Base-by-base conservation (phyloP, 2,888 invertebrate genomes). In the Augiades crinisus region DNA sequence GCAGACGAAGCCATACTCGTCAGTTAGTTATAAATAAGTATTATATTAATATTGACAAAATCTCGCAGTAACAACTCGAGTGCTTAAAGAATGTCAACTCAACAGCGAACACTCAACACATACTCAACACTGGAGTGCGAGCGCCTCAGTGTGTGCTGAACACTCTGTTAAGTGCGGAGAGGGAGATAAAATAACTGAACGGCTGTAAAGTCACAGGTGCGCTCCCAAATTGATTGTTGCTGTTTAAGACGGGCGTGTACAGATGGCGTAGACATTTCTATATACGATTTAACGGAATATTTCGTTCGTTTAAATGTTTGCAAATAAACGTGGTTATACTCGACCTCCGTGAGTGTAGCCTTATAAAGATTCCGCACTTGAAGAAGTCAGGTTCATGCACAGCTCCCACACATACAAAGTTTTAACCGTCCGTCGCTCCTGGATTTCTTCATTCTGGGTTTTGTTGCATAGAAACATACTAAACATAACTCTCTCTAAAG, bases 151-250 rank as follows among this genome's bases (percentile, higher is more conserved):
- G 47, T 49, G 47, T 49, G 17, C 40, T 33, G 40, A 41, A 41
- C 21, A 21, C 41, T 49, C 30, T 31, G 31, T 31, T 30, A n/a
- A 19, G 8, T 5, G 24, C 6, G 4, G 30, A 30, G 7, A 10
- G 30, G 30, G 30, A 40, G 33, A 40, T 40, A 40, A 40, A 47
- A 40, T 33, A 41, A 33, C 19, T 31, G 22, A 49, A 10, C 24
- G 10, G 14, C 17, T 13, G 19, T n/a, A 19, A 10, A 24, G 46
- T 22, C 40, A 24, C 40, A 49, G 49, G 40, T 49, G 49, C 33
- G 38, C 33, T 30, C 3, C n/a, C 40, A 14, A 49, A 49, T 49
- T 41, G 40, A 47, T 47, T 47, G 33, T 47, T 47, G 47, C 38
- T 38, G 47, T 27, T 45, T 27, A 46, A 37, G 19, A 38, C 47